Base-by-base conservation (phyloP, 2,888 invertebrate species). In the Helicoverpa assulta region DNA sequence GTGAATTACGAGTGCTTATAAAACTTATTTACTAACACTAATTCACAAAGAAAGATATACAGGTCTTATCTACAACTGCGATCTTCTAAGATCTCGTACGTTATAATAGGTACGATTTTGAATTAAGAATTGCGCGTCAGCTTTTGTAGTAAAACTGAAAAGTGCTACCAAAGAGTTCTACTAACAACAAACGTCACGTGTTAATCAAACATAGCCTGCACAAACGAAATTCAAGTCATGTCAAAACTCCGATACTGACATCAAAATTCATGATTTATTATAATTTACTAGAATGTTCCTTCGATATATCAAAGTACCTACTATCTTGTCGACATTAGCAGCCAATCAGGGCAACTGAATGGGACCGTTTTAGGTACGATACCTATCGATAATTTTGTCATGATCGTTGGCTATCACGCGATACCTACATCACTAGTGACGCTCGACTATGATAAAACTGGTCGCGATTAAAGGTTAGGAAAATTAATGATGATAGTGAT, bases 381-480 rank as follows among this genome's bases (percentile, higher is more conserved):
- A 88, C 74, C 75, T 89, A 89, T 90, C 90, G 85, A 90, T 87
- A 90, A 87, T 86, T 87, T 86, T 83, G 85, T 86, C 84, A 86
- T 87, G 89, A 91, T 90, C 83, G 87, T 75, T 67, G 66, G 73
- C 59, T 75, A 78, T 87, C 92, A 92, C 91, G 92, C 92, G 89
- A 92, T 88, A 82, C 72, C 72, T 80, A 85, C 90, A 91, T 92
- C 91, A 92, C 83, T 84, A 85, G 76, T 84, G 85, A 84, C 84
- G 84, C 82, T 80, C 68, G 78, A 61, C 81, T 66, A 43, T 82
- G 78, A 80, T 82, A 84, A 85, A 85, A 84, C 77, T 64, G 59
- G 61, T 73, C 60, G 76, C 80, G 86, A 82, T 86, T 81, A 85
- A 76, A 79, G 78, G 82, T 69, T 82, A 61, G 80, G 74, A 67